phyloP scores from a whole-genome alignment of 2,888 invertebrate species.

The Synergus umbraculus region DNA sequence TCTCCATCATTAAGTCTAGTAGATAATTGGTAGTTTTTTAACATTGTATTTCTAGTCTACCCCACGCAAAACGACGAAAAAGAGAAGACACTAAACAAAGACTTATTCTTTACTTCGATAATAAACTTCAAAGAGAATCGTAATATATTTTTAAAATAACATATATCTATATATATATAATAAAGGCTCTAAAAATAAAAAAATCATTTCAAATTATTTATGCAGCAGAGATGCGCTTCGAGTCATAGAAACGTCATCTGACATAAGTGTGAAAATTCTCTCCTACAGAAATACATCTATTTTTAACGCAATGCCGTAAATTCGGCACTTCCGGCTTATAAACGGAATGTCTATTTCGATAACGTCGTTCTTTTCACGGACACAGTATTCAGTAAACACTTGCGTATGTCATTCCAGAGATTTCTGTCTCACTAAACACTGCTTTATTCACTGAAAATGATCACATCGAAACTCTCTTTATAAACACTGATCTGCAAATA shows the following conservation, averaged over 20 bases:
- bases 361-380: slow-evolving; percentile 22
- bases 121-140: no score
- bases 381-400: slow-evolving; percentile 26
- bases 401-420: slow-evolving; percentile 19
- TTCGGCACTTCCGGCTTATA: slow-evolving; percentile 15
- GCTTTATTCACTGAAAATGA: slow-evolving; percentile 44
- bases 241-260: background rate
- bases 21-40: background rate
- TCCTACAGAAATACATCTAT: background rate
- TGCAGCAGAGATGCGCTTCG: background rate
- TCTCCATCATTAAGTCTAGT: background rate
- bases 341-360: background rate
- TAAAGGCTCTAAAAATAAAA: no score
- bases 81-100: background rate
- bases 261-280: slow-evolving; percentile 9
- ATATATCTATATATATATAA: no score
- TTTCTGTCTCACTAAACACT: slow-evolving; percentile 8
- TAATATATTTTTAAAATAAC: no score
- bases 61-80: background rate
- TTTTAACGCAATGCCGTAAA: background rate
- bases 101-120: background rate
- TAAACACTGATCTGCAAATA: background rate
- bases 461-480: background rate
- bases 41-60: background rate
- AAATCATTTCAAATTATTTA: background rate